A percentile compares a stretch with the other conserved stretches of the same genome.
Evolutionary conservation across 2,797 vertebrate species (phyloP).

Genomic region (Mallotus villosus): DNA sequence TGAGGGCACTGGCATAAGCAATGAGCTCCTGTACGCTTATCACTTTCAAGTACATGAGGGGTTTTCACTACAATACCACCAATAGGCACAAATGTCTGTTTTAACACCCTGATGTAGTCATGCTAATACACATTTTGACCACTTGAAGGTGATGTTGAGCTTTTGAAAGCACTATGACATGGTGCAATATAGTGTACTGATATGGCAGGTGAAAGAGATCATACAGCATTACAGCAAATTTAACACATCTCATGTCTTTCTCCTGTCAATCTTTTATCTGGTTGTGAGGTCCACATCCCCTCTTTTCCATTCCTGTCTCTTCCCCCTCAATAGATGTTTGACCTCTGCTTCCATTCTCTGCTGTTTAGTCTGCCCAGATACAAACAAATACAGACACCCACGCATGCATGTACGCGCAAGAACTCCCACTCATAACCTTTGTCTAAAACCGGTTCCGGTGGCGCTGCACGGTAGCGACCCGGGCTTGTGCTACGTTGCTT

Average conservation of each 20-base stretch:
- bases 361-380: not conserved
- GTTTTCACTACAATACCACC: not conserved
- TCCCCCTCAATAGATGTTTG: not conserved
- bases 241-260: not conserved
- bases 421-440: not conserved
- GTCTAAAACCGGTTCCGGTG: no score
- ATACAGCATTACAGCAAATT: not conserved
- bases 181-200: not conserved
- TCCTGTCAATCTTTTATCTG: not conserved
- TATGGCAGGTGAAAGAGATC: not conserved
- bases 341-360: not conserved
- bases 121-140: not conserved
- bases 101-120: not conserved
- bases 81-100: no score
- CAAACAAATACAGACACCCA: no score
- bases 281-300: not conserved
- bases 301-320: not conserved
- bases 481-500: no score
- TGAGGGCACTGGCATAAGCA: not conserved
- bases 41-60: not conserved
- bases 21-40: not conserved
- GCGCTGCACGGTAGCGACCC: no score
- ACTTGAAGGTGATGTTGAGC: not conserved
- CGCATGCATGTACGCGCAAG: no score
- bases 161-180: not conserved